phyloP scores from a whole-genome alignment of 2,888 invertebrate species.

The Amphipoea lucens region DNA sequence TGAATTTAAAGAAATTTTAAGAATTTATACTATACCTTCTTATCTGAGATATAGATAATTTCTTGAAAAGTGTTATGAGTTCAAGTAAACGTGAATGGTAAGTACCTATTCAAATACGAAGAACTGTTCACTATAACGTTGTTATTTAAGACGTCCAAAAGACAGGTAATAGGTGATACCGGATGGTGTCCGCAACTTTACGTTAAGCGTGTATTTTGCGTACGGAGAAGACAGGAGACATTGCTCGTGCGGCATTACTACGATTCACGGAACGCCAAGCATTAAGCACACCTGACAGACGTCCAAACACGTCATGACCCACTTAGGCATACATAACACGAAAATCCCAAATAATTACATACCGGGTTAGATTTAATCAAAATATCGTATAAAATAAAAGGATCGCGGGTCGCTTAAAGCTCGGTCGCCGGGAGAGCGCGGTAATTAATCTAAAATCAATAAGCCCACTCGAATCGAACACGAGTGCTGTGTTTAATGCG shows the following conservation, averaged over 20 bases:
- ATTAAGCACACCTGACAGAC: slow-evolving; percentile 6
- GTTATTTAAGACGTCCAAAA: background rate
- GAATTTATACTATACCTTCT: background rate
- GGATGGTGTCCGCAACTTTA: background rate
- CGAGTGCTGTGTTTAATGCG: slow-evolving; percentile 57
- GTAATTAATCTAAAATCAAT: slow-evolving; percentile 76
- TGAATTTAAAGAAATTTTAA: background rate
- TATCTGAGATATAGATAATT: background rate
- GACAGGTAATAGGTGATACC: background rate
- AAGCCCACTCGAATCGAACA: slow-evolving; percentile 54
- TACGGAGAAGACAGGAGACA: background rate
- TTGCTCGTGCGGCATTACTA: background rate
- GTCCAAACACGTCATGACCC: background rate
- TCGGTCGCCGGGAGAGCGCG: slow-evolving; percentile 50
- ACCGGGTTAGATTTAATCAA: slow-evolving; percentile 46
- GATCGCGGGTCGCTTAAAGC: slow-evolving; percentile 44
- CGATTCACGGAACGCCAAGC: background rate
- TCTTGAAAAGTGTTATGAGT: background rate
- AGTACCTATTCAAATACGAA: background rate
- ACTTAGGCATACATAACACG: background rate
- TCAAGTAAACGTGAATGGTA: background rate
- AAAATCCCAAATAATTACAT: slow-evolving; percentile 26
- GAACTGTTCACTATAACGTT: too few relatives aligned
- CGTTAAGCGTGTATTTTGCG: background rate
- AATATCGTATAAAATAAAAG: slow-evolving; percentile 52